Conservation (phyloP, 2,888 invertebrate species). For the Taphrorychus bicolor region DNA sequence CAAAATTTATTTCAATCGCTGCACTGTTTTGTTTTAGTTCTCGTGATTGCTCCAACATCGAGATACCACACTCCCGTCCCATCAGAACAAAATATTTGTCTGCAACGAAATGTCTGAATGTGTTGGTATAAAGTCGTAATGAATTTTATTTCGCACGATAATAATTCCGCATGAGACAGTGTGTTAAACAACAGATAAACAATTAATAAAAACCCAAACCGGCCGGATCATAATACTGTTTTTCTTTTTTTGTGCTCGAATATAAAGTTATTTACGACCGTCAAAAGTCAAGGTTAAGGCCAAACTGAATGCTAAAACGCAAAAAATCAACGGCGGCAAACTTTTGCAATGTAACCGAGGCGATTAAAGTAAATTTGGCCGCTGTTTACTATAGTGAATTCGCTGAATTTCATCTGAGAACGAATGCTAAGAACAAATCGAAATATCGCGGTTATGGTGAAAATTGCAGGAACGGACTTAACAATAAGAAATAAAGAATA, state of each 20-base stretch:
- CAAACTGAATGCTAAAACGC: background rate
- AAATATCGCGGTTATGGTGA: background rate
- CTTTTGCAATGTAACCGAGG: conserved; percentile 1
- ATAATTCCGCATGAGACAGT: too few species aligned
- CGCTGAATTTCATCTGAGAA: background rate
- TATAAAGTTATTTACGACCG: conserved; percentile 12
- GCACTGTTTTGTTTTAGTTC: background rate
- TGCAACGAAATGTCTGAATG: too few species aligned
- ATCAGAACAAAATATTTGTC: too few species aligned
- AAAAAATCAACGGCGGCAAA: conserved; percentile 6
- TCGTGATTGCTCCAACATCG: too few species aligned
- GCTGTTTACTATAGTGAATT: background rate
- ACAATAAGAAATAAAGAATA: too few species aligned
- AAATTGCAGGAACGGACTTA: background rate
- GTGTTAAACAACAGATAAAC: background rate
- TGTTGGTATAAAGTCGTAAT: too few species aligned
- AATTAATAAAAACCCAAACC: background rate
- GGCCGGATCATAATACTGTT: background rate
- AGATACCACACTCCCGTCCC: too few species aligned
- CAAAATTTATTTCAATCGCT: conserved; percentile 15
- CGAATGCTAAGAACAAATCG: background rate
- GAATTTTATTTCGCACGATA: too few species aligned
- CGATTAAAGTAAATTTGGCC: conserved; percentile 2
- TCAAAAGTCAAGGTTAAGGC: conserved; percentile 15
- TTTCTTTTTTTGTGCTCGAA: background rate